Base-by-base conservation (phyloP, 2,888 invertebrate species). In the Rhopalosiphum nymphaeae region DNA sequence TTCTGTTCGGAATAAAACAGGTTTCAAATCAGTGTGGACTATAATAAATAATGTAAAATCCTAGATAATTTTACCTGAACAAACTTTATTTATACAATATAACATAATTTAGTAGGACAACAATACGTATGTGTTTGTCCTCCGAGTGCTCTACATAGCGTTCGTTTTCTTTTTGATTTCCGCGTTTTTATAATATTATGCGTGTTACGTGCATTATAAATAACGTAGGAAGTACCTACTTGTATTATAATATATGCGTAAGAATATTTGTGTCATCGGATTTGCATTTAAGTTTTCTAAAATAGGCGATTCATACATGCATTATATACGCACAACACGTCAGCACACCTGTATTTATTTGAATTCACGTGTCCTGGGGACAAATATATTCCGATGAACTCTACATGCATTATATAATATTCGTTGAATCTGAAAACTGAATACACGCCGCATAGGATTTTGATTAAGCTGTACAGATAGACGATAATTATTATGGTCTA, bases 291-390 rank as follows among this genome's bases (percentile, higher is more conserved):
- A 21, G 36, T 78, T 78, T 78, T 78, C 36, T 36, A 78, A 78
- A 78, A 36, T 21, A 21, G 78, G 36, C 21, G 21, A 21, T 42
- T 78, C 78, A 78, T 78, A 67, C 16, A 67, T 7, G 0, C 16
- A 78, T 78, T 78, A 78, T 78, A 78, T 36, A 78, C 36, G 21
- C 78, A 78, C 78, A 21, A 78, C 78, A 78, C 78, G 78, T 78
- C 78, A 78, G 36, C 78, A 78, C 78, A 13, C n/a, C 3, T 26
- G 21, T 36, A 36, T 36, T 36, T 36, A 78, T 78, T 78, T 10
- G 21, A 78, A 78, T 36, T 78, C 36, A 36, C 21, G 36, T 78
- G 21, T 78, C 36, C 36, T 21, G 36, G 78, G 36, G 78, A 78
- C 36, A 78, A 78, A 53, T 53, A 36, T 78, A 36, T 78, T 78